phyloP scores from a whole-genome alignment of 2,797 vertebrate species.

The Dendrocincla tyrannina region DNA sequence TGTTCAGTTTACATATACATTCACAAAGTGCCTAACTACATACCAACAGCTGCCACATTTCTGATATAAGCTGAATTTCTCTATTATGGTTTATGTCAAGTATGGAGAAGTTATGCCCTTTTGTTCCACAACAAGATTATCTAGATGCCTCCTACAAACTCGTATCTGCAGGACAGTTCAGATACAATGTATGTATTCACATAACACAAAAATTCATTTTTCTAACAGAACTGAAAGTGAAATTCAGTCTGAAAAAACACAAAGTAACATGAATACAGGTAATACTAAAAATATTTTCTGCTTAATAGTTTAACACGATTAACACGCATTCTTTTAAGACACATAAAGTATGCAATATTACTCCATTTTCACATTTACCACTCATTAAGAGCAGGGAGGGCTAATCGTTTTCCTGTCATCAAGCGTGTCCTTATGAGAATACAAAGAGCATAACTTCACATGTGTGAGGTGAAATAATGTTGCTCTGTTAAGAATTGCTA shows the following conservation, averaged over 20 bases:
- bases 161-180: rapidly evolving
- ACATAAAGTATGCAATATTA: not conserved
- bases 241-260: not conserved
- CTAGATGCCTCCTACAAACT: not conserved
- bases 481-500: not conserved
- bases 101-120: not conserved
- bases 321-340: not conserved
- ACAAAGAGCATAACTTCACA: rapidly evolving
- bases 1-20: not conserved
- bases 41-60: not conserved
- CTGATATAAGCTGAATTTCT: not conserved
- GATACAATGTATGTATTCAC: not conserved
- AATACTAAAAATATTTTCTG: not conserved
- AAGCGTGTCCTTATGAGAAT: rapidly evolving
- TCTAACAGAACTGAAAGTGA: not conserved
- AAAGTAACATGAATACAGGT: not conserved
- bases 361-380: not conserved
- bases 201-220: not conserved
- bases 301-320: not conserved
- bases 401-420: not conserved
- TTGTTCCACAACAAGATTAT: not conserved
- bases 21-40: not conserved
- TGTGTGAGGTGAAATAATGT: rapidly evolving
- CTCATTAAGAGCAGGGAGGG: not conserved
- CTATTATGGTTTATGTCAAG: not conserved